Conservation (phyloP, 2,797 vertebrate species). For the Meda fulgida region DNA sequence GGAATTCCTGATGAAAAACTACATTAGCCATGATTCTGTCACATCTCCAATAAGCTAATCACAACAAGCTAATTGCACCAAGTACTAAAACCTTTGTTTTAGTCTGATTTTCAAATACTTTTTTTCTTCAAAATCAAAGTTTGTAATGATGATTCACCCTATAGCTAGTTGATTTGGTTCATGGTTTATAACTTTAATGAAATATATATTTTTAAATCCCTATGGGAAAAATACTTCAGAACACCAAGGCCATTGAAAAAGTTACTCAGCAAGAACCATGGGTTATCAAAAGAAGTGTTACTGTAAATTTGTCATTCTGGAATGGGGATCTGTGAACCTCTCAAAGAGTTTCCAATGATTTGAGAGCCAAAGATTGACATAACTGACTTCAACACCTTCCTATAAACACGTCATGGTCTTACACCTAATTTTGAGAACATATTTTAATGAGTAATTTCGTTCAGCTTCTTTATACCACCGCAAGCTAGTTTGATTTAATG, state of each 20-base stretch:
- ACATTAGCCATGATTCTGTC: too few species aligned
- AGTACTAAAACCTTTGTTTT: too few species aligned
- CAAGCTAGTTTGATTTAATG: not conserved
- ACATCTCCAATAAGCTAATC: too few species aligned
- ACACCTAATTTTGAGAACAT: not conserved
- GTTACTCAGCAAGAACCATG: not conserved
- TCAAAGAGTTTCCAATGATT: not conserved
- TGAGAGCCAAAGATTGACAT: not conserved
- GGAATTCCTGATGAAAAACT: too few species aligned
- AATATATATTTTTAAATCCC: too few species aligned
- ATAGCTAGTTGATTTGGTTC: not conserved
- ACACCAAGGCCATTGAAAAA: not conserved
- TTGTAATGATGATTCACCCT: not conserved
- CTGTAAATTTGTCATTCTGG: not conserved
- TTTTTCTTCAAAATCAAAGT: not conserved
- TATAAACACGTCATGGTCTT: not conserved
- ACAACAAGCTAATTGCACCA: too few species aligned
- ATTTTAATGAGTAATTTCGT: not conserved
- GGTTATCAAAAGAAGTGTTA: not conserved
- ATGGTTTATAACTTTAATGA: not conserved
- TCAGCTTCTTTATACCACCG: not conserved
- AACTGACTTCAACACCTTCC: not conserved
- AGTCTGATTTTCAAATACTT: not conserved
- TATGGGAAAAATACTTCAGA: not conserved
- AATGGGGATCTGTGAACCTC: not conserved